Conservation (phyloP, 2,888 invertebrate species). For the Suillia variegata region DNA sequence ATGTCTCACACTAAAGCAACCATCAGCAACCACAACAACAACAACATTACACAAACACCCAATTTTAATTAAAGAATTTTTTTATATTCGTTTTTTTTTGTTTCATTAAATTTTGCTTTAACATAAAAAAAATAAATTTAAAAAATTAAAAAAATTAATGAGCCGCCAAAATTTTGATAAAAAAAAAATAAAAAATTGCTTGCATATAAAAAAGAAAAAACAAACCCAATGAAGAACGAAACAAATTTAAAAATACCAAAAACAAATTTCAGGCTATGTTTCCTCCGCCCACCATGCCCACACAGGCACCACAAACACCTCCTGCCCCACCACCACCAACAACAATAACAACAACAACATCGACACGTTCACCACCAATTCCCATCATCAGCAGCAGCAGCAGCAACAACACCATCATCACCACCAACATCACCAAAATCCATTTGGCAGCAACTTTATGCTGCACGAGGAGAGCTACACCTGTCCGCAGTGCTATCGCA, state of each 20-base stretch:
- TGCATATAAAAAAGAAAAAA: conserved; percentile 4
- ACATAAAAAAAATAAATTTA: too few relatives aligned
- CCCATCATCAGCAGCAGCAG: conserved; percentile 17
- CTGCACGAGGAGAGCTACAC: conserved; percentile 55
- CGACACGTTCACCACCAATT: background rate
- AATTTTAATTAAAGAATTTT: conserved; percentile 2
- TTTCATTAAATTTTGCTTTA: too few relatives aligned
- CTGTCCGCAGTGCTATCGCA: conserved; percentile 63
- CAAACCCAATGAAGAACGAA: conserved; percentile 9
- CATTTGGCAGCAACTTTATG: conserved; percentile 31
- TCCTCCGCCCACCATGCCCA: background rate
- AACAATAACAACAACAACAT: conserved; percentile 31
- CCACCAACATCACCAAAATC: conserved; percentile 26
- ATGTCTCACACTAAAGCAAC: conserved; percentile 7
- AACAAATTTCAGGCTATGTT: conserved; percentile 55
- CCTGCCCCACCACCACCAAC: conserved; percentile 17
- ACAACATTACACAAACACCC: background rate
- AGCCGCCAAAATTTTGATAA: background rate
- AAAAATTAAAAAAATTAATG: background rate
- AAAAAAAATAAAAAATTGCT: conserved; percentile 7
- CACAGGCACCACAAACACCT: conserved; percentile 25
- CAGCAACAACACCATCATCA: conserved; percentile 20
- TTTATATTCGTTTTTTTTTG: conserved; percentile 1
- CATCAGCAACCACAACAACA: background rate
- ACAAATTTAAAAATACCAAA: conserved; percentile 47